phyloP scores from a whole-genome alignment of 1,140 invertebrate species.

The Oscheius sp. region DNA sequence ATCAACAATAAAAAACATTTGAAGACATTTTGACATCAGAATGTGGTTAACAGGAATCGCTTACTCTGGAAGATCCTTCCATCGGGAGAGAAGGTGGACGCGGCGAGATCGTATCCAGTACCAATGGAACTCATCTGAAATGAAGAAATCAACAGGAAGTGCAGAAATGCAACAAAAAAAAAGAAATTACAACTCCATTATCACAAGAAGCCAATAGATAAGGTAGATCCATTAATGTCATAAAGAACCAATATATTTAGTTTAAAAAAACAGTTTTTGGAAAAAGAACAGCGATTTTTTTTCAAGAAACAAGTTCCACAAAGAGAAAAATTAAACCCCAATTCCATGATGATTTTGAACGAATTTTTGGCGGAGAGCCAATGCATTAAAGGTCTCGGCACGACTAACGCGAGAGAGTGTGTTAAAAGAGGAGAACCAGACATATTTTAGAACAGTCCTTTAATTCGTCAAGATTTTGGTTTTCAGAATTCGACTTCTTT shows the following conservation, averaged over 20 bases:
- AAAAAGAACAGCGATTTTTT: neutral
- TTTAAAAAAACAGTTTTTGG: neutral
- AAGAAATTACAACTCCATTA: no score
- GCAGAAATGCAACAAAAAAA: no score
- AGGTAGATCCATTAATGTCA: no score
- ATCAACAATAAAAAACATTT: neutral
- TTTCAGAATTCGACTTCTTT: neutral
- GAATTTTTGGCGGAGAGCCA: neutral
- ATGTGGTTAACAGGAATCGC: neutral
- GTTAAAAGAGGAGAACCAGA: neutral
- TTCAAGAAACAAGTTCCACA: neutral
- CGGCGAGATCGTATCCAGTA: conserved; percentile 88
- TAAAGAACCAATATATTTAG: neutral
- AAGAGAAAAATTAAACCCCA: neutral
- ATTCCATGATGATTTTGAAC: conserved; percentile 26
- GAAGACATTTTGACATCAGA: neutral
- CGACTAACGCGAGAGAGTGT: neutral
- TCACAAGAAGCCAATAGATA: no score
- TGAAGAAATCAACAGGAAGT: no score
- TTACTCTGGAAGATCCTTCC: conserved; percentile 66
- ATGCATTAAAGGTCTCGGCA: neutral
- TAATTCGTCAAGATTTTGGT: no score
- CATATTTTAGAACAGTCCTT: no score
- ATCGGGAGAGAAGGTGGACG: conserved; percentile 98
- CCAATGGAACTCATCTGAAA: conserved; percentile 94